phyloP scores from a whole-genome alignment of 1,140 invertebrate genomes.

The Copidosoma floridanum region DNA sequence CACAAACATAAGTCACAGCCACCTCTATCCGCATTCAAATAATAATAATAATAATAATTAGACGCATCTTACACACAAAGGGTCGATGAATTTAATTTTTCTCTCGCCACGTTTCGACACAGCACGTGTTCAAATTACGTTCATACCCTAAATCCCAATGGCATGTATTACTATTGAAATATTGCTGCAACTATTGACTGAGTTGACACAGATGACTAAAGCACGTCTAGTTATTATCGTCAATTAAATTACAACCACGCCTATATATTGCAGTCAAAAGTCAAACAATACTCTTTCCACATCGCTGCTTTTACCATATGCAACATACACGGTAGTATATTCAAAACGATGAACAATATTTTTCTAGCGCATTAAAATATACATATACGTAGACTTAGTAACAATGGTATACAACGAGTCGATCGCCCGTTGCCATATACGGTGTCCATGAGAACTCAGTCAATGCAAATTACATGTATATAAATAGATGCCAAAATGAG shows the following conservation, averaged over 20 bases:
- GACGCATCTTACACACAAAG: too few species aligned
- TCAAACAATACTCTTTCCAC: not conserved
- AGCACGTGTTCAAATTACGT: too few species aligned
- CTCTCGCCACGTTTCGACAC: too few species aligned
- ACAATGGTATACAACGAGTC: not conserved
- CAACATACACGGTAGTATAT: too few species aligned
- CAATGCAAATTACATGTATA: conserved; percentile 37
- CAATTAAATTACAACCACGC: too few species aligned
- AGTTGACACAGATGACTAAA: conserved; percentile 20
- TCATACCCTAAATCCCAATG: conserved; percentile 25
- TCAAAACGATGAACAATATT: too few species aligned
- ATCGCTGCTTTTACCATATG: too few species aligned
- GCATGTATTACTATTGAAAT: conserved; percentile 37
- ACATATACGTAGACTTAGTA: conserved; percentile 1
- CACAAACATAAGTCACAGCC: conserved; percentile 27
- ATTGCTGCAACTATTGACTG: conserved; percentile 44
- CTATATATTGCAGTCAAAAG: not conserved
- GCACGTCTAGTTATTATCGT: too few species aligned
- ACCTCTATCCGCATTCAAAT: conserved; percentile 16
- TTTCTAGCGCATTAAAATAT: not conserved
- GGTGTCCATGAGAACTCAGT: conserved; percentile 24
- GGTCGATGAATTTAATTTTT: too few species aligned
- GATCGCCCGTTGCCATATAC: conserved; percentile 5
- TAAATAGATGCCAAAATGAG: conserved; percentile 53
- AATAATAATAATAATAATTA: too few species aligned